These are phyloP conservation scores for Mamestra brassicae DNA, from an alignment of 2,888 invertebrate species.

Conservation along the genomic window DNA sequence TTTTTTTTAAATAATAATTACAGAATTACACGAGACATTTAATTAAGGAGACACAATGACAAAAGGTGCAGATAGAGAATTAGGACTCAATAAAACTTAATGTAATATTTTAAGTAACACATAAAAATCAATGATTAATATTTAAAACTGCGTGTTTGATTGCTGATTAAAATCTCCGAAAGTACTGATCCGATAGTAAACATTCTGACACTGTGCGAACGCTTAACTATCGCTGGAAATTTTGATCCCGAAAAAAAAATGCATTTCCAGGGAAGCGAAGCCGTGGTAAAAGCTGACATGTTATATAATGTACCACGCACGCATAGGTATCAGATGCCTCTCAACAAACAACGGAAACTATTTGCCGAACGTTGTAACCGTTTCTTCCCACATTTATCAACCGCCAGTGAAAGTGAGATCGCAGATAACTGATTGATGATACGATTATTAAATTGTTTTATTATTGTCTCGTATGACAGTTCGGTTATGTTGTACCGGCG, in stretches of 20 bases:
- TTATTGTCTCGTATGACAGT: conserved; percentile 52
- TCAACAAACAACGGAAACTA: conserved; percentile 56
- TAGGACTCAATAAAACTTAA: too few species aligned
- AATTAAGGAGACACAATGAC: too few species aligned
- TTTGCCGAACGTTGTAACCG: conserved; percentile 41
- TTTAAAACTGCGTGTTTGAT: too few species aligned
- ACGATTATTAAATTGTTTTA: conserved; percentile 58
- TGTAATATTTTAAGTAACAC: too few species aligned
- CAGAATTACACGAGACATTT: too few species aligned
- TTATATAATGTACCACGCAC: conserved; percentile 14
- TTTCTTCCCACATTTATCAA: conserved; percentile 52
- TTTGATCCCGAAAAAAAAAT: neutral
- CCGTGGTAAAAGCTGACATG: neutral
- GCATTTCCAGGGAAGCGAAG: neutral
- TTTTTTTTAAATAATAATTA: too few species aligned
- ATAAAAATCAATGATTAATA: too few species aligned
- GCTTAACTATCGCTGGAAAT: neutral
- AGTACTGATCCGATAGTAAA: neutral
- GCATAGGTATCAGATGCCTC: conserved; percentile 18
- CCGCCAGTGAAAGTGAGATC: conserved; percentile 63
- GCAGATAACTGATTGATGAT: conserved; percentile 60
- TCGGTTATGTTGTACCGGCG: conserved; percentile 42
- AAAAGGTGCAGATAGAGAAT: too few species aligned
- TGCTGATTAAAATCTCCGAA: too few species aligned
- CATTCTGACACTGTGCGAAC: neutral